These are phyloP conservation scores for Piezodorus guildinii DNA, from an alignment of 1,140 invertebrate genomes.

Conservation along the genomic window DNA sequence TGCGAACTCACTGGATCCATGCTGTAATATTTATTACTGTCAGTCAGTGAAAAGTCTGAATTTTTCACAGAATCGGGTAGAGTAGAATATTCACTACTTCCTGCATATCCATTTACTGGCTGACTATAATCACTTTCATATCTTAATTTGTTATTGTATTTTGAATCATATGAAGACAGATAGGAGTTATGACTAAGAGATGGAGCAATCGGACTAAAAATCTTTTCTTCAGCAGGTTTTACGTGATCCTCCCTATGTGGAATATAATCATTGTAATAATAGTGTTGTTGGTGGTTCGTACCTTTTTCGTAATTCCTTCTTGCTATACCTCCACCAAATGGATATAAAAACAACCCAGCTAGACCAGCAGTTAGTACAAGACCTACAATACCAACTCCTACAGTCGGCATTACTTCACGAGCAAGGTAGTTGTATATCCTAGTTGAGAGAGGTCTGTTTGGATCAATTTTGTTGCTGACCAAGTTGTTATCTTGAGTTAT, in stretches of 20 bases:
- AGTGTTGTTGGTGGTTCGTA: slow-evolving; percentile 23
- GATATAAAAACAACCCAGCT: slow-evolving; percentile 59
- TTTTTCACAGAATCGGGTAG: slow-evolving; percentile 23
- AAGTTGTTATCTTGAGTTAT: slow-evolving; percentile 38
- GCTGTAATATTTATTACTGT: slow-evolving; percentile 22
- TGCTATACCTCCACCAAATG: slow-evolving; percentile 45
- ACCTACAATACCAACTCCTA: slow-evolving; percentile 60
- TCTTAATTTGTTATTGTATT: slow-evolving; percentile 34
- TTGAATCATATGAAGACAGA: slow-evolving; percentile 43
- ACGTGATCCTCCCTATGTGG: slow-evolving; percentile 24
- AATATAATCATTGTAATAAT: slow-evolving; percentile 28
- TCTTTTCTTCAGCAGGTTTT: slow-evolving; percentile 54
- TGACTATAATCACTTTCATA: slow-evolving; percentile 24
- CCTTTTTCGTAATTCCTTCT: slow-evolving; percentile 38
- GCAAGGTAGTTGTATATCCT: slow-evolving; percentile 67
- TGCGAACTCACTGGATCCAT: slow-evolving; percentile 22
- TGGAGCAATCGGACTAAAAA: slow-evolving; percentile 56
- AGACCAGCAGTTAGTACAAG: slow-evolving; percentile 55
- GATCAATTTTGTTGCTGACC: slow-evolving; percentile 37
- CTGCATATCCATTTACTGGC: slow-evolving; percentile 24
- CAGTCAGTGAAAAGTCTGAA: slow-evolving; percentile 17
- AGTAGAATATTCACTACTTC: slow-evolving; percentile 23
- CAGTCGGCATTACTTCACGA: slow-evolving; percentile 64
- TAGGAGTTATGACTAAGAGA: slow-evolving; percentile 34
- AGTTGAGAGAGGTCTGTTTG: slow-evolving; percentile 45